These are phyloP conservation scores for Cyclophora punctaria DNA, from an alignment of 2,888 invertebrate species.

Conservation along the genomic window DNA sequence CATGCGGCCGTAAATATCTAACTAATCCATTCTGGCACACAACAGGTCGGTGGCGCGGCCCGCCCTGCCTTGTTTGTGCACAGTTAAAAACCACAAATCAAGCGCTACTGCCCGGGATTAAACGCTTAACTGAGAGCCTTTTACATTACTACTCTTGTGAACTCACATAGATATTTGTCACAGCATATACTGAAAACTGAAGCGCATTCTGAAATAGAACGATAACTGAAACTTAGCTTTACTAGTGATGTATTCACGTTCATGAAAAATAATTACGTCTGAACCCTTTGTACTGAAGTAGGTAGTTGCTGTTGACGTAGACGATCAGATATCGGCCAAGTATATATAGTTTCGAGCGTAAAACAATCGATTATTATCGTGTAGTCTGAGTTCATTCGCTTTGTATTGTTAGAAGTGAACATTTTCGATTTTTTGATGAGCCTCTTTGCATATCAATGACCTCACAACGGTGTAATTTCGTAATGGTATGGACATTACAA, in stretches of 20 bases:
- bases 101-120: slow-evolving; percentile 32
- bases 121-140: slow-evolving; percentile 31
- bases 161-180: too few species aligned
- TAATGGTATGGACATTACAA: slow-evolving; percentile 16
- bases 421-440: slow-evolving; percentile 11
- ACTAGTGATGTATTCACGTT: background rate
- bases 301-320: slow-evolving; percentile 7
- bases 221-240: too few species aligned
- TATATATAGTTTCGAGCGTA: background rate
- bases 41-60: slow-evolving; percentile 2
- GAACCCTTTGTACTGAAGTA: background rate
- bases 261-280: background rate
- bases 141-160: slow-evolving; percentile 19
- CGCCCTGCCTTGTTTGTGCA: slow-evolving; percentile 30
- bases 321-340: slow-evolving; percentile 1
- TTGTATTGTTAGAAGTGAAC: slow-evolving; percentile 3
- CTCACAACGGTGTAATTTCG: slow-evolving; percentile 16
- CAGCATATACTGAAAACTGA: too few species aligned
- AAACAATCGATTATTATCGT: slow-evolving; percentile 10
- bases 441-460: slow-evolving; percentile 29
- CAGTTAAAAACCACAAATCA: slow-evolving; percentile 47
- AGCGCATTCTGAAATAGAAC: too few species aligned
- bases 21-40: background rate
- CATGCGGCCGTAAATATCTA: too few species aligned
- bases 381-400: slow-evolving; percentile 12